A percentile compares a stretch with the other conserved stretches of the same genome.
phyloP scores from a whole-genome alignment of 2,797 vertebrate species.

The Tarsius wallacei region DNA sequence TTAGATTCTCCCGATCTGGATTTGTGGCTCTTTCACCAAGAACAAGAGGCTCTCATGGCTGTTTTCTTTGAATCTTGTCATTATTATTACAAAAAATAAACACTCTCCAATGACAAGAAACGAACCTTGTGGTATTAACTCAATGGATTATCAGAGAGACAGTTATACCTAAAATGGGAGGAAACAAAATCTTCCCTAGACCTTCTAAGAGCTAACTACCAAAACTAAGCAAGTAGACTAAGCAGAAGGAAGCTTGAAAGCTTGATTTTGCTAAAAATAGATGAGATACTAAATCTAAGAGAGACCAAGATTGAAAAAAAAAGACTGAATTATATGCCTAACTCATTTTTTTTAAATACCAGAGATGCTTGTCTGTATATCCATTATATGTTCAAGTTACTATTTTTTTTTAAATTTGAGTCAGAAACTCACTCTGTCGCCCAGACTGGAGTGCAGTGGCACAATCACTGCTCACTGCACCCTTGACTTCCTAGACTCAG shows the following conservation, averaged over 20 bases:
- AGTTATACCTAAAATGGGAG: not conserved
- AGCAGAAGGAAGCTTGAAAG: not conserved
- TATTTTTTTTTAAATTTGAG: too few species aligned
- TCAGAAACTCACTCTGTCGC: too few species aligned
- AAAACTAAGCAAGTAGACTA: not conserved
- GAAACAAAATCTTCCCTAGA: slow-evolving; percentile 9
- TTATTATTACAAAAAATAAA: slow-evolving; percentile 29
- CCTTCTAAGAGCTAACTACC: not conserved
- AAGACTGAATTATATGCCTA: not conserved
- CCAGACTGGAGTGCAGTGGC: too few species aligned
- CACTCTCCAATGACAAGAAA: not conserved
- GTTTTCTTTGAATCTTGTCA: not conserved
- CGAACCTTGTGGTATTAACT: slow-evolving; percentile 6
- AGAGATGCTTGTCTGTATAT: not conserved
- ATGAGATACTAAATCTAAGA: not conserved
- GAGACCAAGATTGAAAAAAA: not conserved
- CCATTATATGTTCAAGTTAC: not conserved
- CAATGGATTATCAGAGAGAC: not conserved
- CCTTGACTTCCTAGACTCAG: too few species aligned
- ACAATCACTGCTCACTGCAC: too few species aligned
- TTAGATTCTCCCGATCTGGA: not conserved
- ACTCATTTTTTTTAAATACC: not conserved
- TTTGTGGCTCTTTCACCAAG: slow-evolving; percentile 8
- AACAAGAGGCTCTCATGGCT: not conserved
- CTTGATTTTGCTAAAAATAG: slow-evolving; percentile 9